A percentile compares a stretch with the other conserved stretches of the same genome.
phyloP scores from a whole-genome alignment of 2,888 invertebrate species.

The Callyntrura sp. region DNA sequence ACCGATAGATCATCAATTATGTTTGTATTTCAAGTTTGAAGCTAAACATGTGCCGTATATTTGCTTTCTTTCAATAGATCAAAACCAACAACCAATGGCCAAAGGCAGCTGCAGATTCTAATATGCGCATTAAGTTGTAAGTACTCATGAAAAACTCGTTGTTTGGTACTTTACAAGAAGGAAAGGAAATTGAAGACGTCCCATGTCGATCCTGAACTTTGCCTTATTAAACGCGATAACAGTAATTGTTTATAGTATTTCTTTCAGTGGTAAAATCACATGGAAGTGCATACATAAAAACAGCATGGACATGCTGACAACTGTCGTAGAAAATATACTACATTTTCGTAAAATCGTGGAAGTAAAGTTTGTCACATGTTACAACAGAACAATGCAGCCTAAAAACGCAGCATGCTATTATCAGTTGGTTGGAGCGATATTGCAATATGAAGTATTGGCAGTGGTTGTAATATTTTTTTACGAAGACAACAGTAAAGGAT shows the following conservation, averaged over 20 bases:
- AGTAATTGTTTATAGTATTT: background rate
- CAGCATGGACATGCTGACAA: background rate
- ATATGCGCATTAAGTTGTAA: background rate
- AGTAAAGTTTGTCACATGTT: background rate
- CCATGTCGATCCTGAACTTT: background rate
- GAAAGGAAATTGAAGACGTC: no score
- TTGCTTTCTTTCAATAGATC: no score
- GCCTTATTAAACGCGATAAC: background rate
- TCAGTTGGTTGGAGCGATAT: no score
- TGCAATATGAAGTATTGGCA: no score
- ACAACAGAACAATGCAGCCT: no score
- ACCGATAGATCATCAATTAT: background rate
- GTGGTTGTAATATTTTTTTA: no score
- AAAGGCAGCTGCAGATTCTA: no score
- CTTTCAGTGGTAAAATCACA: background rate
- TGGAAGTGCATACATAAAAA: background rate
- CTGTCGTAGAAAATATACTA: background rate
- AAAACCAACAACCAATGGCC: no score
- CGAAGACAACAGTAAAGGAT: no score
- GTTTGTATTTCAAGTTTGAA: no score
- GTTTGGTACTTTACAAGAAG: background rate
- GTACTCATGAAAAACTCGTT: background rate
- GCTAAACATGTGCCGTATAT: no score
- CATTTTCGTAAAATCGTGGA: background rate
- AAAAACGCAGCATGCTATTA: no score